Percentiles rank a stretch among this genome's conserved stretches.
Evolutionary conservation across 2,888 invertebrate species (phyloP).

Genomic region (Molorchus minor): DNA sequence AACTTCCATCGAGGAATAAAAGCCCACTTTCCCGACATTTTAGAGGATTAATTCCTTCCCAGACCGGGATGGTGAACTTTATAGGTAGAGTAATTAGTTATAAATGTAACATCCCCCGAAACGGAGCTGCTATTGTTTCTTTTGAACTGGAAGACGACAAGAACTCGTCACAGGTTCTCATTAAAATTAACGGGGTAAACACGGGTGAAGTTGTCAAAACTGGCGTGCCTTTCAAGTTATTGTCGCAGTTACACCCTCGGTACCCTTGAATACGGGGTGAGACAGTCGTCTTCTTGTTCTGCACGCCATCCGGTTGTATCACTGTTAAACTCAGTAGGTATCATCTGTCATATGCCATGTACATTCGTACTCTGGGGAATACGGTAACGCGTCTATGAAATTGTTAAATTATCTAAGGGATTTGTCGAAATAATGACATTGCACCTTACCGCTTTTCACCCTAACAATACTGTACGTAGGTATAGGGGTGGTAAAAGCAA

Average conservation of each 20-base stretch:
- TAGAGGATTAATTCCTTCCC: conserved; percentile 21
- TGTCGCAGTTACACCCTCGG: conserved; percentile 17
- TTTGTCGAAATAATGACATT: background rate
- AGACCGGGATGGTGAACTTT: conserved; percentile 12
- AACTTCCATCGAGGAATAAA: conserved; percentile 26
- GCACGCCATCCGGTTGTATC: conserved; percentile 39
- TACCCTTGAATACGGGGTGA: conserved; percentile 17
- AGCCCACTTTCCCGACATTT: conserved; percentile 19
- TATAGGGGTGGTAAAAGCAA: too few species aligned
- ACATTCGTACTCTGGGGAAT: conserved; percentile 17
- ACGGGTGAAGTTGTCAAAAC: conserved; percentile 30
- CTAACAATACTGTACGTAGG: too few species aligned
- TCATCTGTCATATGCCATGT: conserved; percentile 38
- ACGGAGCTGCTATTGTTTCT: conserved; percentile 21
- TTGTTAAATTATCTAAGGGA: conserved; percentile 14
- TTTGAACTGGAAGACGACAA: conserved; percentile 18
- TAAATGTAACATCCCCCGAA: conserved; percentile 15
- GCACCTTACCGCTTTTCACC: background rate
- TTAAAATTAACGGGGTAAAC: conserved; percentile 31
- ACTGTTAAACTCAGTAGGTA: conserved; percentile 40
- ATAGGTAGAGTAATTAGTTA: conserved; percentile 21
- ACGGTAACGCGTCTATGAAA: conserved; percentile 7
- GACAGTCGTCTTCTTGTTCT: conserved; percentile 18
- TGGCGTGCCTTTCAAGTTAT: conserved; percentile 23
- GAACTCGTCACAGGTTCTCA: conserved; percentile 28